Percentiles rank a stretch among this genome's conserved stretches.
These are phyloP conservation scores for Helobdella robusta DNA, from an alignment of 2,888 invertebrate species.

Conservation along the genomic window DNA sequence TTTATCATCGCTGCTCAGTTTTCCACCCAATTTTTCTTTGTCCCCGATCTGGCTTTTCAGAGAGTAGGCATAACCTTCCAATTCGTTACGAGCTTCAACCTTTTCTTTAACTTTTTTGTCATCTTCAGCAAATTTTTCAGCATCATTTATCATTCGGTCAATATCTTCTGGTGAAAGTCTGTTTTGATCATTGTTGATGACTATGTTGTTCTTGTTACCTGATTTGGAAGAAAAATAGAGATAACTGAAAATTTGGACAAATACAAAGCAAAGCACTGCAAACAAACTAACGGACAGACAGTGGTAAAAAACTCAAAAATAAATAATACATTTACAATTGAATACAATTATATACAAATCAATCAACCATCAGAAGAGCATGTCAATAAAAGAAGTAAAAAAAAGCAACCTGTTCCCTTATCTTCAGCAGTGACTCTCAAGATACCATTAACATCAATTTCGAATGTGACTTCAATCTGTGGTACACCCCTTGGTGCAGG, in stretches of 20 bases:
- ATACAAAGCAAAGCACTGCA: too few species aligned
- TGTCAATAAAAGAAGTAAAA: not conserved
- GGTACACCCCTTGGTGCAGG: conserved; percentile 57
- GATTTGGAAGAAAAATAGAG: too few species aligned
- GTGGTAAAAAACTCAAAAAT: too few species aligned
- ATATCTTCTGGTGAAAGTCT: conserved; percentile 93
- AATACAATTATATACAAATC: too few species aligned
- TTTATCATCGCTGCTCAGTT: conserved; percentile 78
- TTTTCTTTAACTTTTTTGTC: conserved; percentile 76
- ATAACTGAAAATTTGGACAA: too few species aligned
- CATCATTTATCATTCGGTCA: conserved; percentile 96
- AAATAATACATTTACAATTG: too few species aligned
- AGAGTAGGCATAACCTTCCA: conserved; percentile 86
- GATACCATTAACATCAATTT: conserved; percentile 54
- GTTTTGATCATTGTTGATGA: conserved; percentile 96
- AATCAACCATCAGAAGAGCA: too few species aligned
- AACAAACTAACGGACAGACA: not conserved
- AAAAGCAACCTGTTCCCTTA: conserved; percentile 66
- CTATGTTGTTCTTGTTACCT: conserved; percentile 94
- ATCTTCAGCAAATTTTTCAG: conserved; percentile 96
- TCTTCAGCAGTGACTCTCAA: conserved; percentile 78
- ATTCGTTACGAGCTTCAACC: conserved; percentile 89
- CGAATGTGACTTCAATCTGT: conserved; percentile 52
- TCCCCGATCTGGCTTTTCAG: conserved; percentile 91
- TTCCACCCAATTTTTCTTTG: conserved; percentile 91